Base-by-base conservation (phyloP, 2,113 vertebrate species). In the Neolamprologus toae region DNA sequence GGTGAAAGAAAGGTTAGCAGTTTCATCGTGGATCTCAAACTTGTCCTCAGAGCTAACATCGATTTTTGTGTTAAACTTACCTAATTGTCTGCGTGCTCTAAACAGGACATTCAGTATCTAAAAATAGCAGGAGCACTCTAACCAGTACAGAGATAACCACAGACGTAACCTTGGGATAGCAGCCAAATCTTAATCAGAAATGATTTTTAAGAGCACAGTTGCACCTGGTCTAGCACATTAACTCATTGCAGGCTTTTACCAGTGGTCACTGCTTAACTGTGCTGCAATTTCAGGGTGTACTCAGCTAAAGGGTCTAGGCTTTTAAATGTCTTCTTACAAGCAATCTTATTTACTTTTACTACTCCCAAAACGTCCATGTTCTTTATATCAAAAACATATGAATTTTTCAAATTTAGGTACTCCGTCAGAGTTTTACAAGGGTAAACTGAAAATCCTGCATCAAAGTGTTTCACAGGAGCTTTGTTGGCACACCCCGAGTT, bases 381-480 rank as follows among this genome's bases (percentile, higher is more conserved):
- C 17, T 66, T 13, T 3, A 14, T 82, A 31, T 81, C 4, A 84
- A 81, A 53, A 79, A 21, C 6, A 68, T 76, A 11, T 23, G 10
- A 55, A 17, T 23, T 45, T 85, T 57, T 82, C 45, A 73, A 59
- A 89, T 90, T 86, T 83, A 68, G 33, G 61, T 85, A 80, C 45
- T 84, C 59, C 8, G 8, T 54, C 35, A 73, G 61, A 85, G 11
- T 80, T 89, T 85, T 54, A 83, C 78, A 83, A 71, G 76, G 55
- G 23, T 51, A 33, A 68, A 88, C 55, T 63, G 84, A 87, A 92
- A 92, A 89, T 92, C 83, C 90, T 84, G 78, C 89, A 82, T 90
- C 78, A 90, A 93, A 92, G 89, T 90, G 87, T 89, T 91, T 90
- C 86, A 90, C 82, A 76, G 59, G 63, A 80, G 80, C 90, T 91